Evolutionary conservation across 2,113 vertebrate species (phyloP).

Genomic region (cattle (Bos taurus)): ARS-UCD2.0 NC_037350.1:50431001-50431500

Average conservation of each 20-base stretch:
- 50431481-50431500: not conserved
- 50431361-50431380: not conserved
- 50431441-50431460: too few relatives aligned
- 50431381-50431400: not conserved
- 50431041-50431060: not conserved
- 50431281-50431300: not conserved
- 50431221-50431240: not conserved
- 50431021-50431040: too few relatives aligned
- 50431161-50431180: not conserved
- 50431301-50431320: not conserved
- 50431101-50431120: fast-evolving
- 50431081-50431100: not conserved
- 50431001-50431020: not conserved
- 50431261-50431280: not conserved
- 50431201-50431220: too few relatives aligned
- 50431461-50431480: not conserved
- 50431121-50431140: fast-evolving
- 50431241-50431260: not conserved
- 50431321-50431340: fast-evolving
- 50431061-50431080: not conserved
- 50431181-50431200: not conserved
- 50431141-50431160: too few relatives aligned
- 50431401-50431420: fast-evolving
- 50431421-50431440: not conserved
- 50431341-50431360: not conserved